Evolutionary conservation across 2,888 invertebrate species (phyloP).

Genomic region (Nephrocerus scutellatus): DNA sequence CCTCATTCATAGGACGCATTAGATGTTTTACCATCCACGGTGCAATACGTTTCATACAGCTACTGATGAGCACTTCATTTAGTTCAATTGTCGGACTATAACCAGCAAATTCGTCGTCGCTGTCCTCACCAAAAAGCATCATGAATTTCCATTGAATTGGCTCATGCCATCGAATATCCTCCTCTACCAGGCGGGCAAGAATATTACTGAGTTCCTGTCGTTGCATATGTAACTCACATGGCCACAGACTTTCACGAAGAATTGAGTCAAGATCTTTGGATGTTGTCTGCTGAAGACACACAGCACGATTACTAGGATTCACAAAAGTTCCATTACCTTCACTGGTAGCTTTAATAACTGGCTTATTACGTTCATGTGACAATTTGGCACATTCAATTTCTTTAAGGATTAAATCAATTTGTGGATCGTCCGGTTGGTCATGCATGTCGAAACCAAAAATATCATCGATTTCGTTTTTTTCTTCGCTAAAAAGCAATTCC

Average conservation of each 20-base stretch:
- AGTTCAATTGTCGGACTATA: constrained; percentile 41
- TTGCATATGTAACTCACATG: constrained; percentile 40
- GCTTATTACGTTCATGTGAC: constrained; percentile 4
- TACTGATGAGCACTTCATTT: constrained; percentile 35
- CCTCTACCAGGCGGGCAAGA: constrained; percentile 32
- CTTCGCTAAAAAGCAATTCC: constrained; percentile 35
- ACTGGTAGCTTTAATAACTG: constrained; percentile 1
- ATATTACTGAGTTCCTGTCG: constrained; percentile 30
- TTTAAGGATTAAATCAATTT: constrained; percentile 29
- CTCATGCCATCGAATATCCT: constrained; percentile 38
- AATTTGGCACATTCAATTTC: constrained; percentile 31
- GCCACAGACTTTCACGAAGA: constrained; percentile 39
- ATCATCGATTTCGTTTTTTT: constrained; percentile 34
- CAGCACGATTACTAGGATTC: neutral
- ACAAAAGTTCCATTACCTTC: neutral
- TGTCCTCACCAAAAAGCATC: constrained; percentile 40
- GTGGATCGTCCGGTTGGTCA: constrained; percentile 29
- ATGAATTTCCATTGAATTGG: constrained; percentile 31
- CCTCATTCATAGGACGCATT: constrained; percentile 40
- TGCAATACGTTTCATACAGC: constrained; percentile 40
- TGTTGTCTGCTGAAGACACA: too few species aligned
- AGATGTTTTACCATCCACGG: constrained; percentile 42
- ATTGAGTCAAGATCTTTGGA: constrained; percentile 16
- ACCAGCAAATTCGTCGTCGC: constrained; percentile 40
- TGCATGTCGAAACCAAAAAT: constrained; percentile 37